Percentiles rank a stretch among this genome's conserved stretches.
phyloP scores from a whole-genome alignment of 2,888 invertebrate species.

The Aporophyla lueneburgensis region DNA sequence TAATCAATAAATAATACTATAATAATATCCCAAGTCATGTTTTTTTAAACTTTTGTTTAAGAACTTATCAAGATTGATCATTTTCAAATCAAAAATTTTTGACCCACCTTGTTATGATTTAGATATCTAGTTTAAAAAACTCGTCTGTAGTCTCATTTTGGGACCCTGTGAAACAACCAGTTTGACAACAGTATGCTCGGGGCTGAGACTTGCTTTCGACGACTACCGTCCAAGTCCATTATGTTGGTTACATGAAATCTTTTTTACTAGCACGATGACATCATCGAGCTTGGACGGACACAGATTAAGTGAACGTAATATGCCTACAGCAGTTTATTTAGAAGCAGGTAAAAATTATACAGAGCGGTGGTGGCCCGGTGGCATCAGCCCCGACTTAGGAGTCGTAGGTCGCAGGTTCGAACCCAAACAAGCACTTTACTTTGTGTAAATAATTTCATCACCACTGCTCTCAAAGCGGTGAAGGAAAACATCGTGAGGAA shows the following conservation, averaged over 20 bases:
- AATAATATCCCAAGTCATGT: no score
- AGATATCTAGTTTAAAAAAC: neutral
- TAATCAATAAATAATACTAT: no score
- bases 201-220: constrained; percentile 16
- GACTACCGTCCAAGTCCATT: constrained; percentile 7
- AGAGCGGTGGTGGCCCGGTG: neutral
- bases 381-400: no score
- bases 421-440: no score
- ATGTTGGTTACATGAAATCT: constrained; percentile 38
- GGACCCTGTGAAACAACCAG: constrained; percentile 34
- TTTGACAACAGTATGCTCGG: constrained; percentile 11
- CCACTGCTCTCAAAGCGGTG: no score
- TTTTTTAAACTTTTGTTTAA: no score
- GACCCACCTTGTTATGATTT: neutral
- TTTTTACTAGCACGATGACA: constrained; percentile 60
- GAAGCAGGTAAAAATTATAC: neutral
- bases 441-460: no score
- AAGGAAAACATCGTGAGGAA: no score
- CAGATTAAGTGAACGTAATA: constrained; percentile 55
- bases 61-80: no score
- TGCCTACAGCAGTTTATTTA: constrained; percentile 43
- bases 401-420: no score
- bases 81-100: neutral
- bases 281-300: constrained; percentile 58
- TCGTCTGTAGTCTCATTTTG: constrained; percentile 1